Conservation (phyloP, 2,888 invertebrate genomes). For the Smittia sp. region DNA sequence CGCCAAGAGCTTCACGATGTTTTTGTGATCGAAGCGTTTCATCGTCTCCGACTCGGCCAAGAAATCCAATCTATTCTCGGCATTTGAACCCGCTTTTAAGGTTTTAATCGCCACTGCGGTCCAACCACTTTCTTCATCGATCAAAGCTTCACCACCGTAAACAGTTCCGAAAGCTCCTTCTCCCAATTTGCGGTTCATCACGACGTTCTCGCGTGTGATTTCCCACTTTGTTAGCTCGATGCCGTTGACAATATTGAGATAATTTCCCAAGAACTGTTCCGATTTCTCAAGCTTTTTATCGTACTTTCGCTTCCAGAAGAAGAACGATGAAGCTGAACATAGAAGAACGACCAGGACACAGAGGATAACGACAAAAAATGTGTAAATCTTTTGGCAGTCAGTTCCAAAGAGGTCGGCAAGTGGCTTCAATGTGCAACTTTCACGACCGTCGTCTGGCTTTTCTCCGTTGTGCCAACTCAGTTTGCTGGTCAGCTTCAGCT, state of each 20-base stretch:
- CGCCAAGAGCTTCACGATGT: constrained; percentile 79
- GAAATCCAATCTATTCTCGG: constrained; percentile 87
- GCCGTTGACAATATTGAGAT: constrained; percentile 58
- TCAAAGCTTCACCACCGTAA: constrained; percentile 75
- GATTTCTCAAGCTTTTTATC: constrained; percentile 65
- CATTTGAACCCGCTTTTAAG: constrained; percentile 74
- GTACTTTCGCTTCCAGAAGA: constrained; percentile 66
- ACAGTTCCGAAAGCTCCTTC: constrained; percentile 80
- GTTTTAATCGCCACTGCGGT: constrained; percentile 86
- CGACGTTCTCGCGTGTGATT: constrained; percentile 76
- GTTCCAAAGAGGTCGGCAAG: constrained; percentile 67
- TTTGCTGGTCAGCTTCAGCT: constrained; percentile 57
- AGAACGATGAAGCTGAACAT: constrained; percentile 59
- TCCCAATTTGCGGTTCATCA: constrained; percentile 79
- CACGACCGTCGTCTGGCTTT: constrained; percentile 67
- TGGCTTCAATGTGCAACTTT: constrained; percentile 65
- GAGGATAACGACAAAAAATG: constrained; percentile 64
- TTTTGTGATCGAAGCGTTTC: constrained; percentile 88
- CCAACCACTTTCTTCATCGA: constrained; percentile 67
- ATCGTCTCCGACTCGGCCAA: constrained; percentile 90
- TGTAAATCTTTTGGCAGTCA: constrained; percentile 65
- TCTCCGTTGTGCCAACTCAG: constrained; percentile 64
- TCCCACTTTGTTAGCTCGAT: constrained; percentile 80
- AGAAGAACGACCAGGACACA: constrained; percentile 59
- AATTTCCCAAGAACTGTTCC: constrained; percentile 66